These are phyloP conservation scores for Pristis pectinata DNA, from an alignment of 2,797 vertebrate species.

Conservation along the genomic window DNA sequence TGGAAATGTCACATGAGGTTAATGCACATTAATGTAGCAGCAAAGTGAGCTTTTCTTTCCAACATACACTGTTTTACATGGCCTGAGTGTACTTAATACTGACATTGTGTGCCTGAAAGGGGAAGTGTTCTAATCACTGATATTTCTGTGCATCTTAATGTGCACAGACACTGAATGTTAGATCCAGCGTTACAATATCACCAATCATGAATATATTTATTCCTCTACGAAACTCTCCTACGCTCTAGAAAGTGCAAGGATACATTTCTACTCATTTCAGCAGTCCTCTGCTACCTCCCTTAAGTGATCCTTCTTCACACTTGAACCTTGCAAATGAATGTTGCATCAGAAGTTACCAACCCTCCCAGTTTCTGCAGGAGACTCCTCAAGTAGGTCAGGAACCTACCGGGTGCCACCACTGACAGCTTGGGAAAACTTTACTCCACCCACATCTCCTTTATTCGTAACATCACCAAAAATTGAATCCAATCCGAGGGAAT, in stretches of 20 bases:
- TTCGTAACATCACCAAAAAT: not conserved
- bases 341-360: not conserved
- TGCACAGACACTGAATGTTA: not conserved
- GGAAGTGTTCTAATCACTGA: not conserved
- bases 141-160: not conserved
- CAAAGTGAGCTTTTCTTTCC: not conserved
- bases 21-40: conserved; percentile 8
- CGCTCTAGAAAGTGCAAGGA: not conserved
- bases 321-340: not conserved
- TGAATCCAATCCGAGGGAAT: not conserved
- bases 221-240: not conserved
- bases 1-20: conserved; percentile 2
- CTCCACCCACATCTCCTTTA: no score
- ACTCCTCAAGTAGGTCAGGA: no score
- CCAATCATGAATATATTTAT: not conserved
- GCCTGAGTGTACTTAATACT: not conserved
- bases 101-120: not conserved
- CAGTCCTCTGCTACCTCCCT: not conserved
- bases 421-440: not conserved
- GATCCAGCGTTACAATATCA: not conserved
- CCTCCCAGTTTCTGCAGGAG: not conserved
- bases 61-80: not conserved
- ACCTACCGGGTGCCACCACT: not conserved
- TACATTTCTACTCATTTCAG: not conserved
- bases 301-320: not conserved